Conservation (phyloP, 2,797 vertebrate genomes). For the Gallinago nigripennis region DNA sequence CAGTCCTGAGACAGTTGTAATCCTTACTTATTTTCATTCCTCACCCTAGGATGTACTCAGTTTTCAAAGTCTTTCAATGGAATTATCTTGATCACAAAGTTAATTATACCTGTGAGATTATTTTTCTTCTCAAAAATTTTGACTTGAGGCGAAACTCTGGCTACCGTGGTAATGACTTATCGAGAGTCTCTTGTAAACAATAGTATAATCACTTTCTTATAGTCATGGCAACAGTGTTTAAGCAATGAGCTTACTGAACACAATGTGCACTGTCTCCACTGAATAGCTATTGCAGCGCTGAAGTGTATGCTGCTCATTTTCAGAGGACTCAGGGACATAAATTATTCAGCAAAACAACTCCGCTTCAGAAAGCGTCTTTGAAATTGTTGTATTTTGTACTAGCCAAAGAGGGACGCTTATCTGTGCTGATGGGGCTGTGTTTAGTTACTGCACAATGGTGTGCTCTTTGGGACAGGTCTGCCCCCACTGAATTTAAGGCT, state of each 20-base stretch:
- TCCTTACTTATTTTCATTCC: conserved; percentile 16
- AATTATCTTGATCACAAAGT: conserved; percentile 48
- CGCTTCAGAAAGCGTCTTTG: conserved; percentile 22
- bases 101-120: conserved; percentile 34
- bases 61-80: neutral
- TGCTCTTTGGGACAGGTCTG: neutral
- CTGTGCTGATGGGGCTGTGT: neutral
- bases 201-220: conserved; percentile 63
- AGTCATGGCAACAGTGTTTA: conserved; percentile 57
- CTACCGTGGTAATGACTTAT: conserved; percentile 39
- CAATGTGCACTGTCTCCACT: conserved; percentile 29
- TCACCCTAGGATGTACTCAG: neutral
- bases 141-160: conserved; percentile 54
- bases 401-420: neutral
- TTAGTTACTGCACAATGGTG: neutral
- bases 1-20: neutral
- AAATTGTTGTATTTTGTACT: neutral
- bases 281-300: neutral
- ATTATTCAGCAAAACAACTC: conserved; percentile 61
- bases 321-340: conserved; percentile 24
- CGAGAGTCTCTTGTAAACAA: conserved; percentile 43
- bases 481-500: neutral
- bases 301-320: conserved; percentile 55
- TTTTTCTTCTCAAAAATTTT: conserved; percentile 10
- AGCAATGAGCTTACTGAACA: conserved; percentile 51